Conservation (phyloP, 1,140 invertebrate genomes). For the Orius insidiosus region DNA sequence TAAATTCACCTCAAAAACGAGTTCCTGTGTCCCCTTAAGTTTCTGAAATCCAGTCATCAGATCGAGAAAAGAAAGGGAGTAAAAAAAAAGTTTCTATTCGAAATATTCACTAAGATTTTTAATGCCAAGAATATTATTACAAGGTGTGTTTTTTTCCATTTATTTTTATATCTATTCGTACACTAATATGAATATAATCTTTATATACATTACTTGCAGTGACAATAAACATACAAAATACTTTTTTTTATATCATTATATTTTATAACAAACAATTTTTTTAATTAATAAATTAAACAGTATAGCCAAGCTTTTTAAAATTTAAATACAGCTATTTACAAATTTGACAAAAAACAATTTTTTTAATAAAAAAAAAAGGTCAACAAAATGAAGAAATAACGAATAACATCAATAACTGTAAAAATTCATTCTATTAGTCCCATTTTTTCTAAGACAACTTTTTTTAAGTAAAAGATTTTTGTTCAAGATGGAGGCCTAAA, state of each 20-base stretch:
- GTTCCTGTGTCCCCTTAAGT: too few relatives aligned
- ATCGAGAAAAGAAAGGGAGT: too few relatives aligned
- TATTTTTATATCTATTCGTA: conserved; percentile 7
- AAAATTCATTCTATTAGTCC: conserved; percentile 10
- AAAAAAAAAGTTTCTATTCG: too few relatives aligned
- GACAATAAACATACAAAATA: conserved; percentile 12
- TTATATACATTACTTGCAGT: conserved; percentile 3
- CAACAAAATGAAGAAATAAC: conserved; percentile 12
- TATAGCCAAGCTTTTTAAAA: not conserved
- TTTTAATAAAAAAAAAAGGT: too few relatives aligned
- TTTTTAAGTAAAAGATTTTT: too few relatives aligned
- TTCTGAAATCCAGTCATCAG: too few relatives aligned
- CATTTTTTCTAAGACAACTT: too few relatives aligned
- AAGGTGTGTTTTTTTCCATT: conserved; percentile 9
- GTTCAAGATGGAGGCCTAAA: too few relatives aligned
- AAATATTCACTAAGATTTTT: not conserved
- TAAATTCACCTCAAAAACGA: too few relatives aligned
- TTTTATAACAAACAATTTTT: conserved; percentile 6
- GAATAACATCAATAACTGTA: conserved; percentile 11
- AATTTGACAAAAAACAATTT: not conserved
- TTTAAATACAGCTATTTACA: conserved; percentile 7
- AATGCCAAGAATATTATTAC: conserved; percentile 12
- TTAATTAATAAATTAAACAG: not conserved
- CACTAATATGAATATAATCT: conserved; percentile 5
- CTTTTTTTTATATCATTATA: conserved; percentile 1